Conservation (phyloP, 2,797 vertebrate species). For the Enteromius paludinosus region DNA sequence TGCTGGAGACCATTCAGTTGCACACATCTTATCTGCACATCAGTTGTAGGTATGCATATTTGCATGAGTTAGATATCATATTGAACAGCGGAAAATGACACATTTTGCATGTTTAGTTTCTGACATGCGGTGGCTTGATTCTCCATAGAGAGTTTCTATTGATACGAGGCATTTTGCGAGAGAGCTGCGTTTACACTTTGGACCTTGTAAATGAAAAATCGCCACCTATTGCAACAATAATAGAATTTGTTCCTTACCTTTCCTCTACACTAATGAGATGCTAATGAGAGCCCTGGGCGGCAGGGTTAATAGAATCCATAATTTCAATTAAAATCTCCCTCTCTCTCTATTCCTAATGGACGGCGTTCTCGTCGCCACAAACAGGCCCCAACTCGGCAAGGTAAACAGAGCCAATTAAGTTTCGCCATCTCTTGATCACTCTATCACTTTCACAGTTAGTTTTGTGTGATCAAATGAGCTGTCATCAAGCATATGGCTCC, state of each 20-base stretch:
- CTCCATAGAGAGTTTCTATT: not conserved
- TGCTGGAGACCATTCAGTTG: not conserved
- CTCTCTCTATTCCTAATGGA: constrained; percentile 61
- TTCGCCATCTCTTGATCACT: constrained; percentile 37
- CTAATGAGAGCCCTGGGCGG: constrained; percentile 88
- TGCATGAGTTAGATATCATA: not conserved
- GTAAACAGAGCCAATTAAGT: constrained; percentile 63
- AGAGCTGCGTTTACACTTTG: constrained; percentile 76
- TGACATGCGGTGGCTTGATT: constrained; percentile 13
- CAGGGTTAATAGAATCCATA: constrained; percentile 89
- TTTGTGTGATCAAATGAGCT: constrained; percentile 42
- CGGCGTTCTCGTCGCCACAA: constrained; percentile 55
- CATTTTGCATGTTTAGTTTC: not conserved
- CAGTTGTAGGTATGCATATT: not conserved
- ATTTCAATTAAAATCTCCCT: constrained; percentile 77
- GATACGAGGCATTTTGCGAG: constrained; percentile 58
- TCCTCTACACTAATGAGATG: constrained; percentile 87
- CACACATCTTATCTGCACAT: not conserved
- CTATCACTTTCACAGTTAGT: constrained; percentile 22
- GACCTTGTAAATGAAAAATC: constrained; percentile 80
- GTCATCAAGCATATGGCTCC: constrained; percentile 39
- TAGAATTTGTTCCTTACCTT: constrained; percentile 83
- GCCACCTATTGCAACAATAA: constrained; percentile 87
- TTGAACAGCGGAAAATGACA: not conserved
- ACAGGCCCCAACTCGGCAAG: constrained; percentile 43